These are phyloP conservation scores for Danio kyathit DNA, from an alignment of 2,797 vertebrate species.

Conservation along the genomic window DNA sequence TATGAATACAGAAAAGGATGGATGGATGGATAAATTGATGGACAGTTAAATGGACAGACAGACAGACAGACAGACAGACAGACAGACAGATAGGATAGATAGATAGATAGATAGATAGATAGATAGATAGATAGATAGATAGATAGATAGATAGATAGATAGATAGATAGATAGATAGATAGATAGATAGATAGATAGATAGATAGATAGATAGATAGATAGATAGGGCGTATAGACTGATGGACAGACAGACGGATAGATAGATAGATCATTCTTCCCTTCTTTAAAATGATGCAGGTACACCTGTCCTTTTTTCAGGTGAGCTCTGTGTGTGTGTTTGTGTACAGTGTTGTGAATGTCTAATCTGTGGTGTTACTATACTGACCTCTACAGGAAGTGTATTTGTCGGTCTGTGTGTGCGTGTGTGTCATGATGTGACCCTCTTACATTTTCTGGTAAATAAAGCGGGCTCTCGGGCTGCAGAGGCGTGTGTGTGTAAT, in stretches of 20 bases:
- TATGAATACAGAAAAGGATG: too few species aligned
- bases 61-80: too few species aligned
- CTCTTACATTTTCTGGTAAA: conserved; percentile 55
- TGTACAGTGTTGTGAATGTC: conserved; percentile 57
- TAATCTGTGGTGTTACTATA: conserved; percentile 82
- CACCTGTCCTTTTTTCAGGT: neutral
- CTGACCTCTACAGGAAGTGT: conserved; percentile 88
- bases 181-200: neutral
- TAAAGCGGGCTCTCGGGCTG: conserved; percentile 42
- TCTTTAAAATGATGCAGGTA: neutral
- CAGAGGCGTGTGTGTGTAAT: conserved; percentile 57
- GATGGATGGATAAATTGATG: too few species aligned
- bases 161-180: too few species aligned
- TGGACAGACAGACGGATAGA: neutral
- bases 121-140: neutral
- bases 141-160: neutral
- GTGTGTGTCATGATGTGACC: conserved; percentile 1
- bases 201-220: neutral
- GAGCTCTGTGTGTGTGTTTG: conserved; percentile 9
- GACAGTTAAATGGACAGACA: too few species aligned
- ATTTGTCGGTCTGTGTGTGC: conserved; percentile 31
- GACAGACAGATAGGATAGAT: too few species aligned
- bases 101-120: too few species aligned
- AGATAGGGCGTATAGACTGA: neutral
- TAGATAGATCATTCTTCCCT: neutral